Percentiles rank a stretch among this genome's conserved stretches.
These are phyloP conservation scores for Eupithecia subumbrata DNA, from an alignment of 2,888 invertebrate genomes.

Conservation along the genomic window DNA sequence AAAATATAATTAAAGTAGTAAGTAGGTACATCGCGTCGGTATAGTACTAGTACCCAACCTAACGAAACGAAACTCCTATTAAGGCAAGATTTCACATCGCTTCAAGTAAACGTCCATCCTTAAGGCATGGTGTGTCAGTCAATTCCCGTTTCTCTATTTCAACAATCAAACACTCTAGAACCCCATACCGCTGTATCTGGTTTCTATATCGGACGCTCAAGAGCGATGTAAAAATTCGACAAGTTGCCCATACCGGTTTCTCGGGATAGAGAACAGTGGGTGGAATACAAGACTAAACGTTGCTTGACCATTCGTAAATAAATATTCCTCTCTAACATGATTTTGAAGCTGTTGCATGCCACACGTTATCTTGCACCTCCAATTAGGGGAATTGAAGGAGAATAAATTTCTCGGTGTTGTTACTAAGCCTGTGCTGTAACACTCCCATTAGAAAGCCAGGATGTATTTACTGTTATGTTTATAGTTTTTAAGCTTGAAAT, in stretches of 20 bases:
- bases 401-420: conserved; percentile 47
- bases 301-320: conserved; percentile 27
- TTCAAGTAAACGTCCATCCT: neutral
- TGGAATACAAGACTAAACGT: conserved; percentile 28
- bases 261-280: conserved; percentile 47
- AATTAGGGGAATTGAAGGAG: conserved; percentile 45
- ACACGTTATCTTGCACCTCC: conserved; percentile 39
- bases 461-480: conserved; percentile 68
- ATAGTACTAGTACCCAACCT: neutral
- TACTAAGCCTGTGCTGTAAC: conserved; percentile 51
- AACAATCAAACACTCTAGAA: conserved; percentile 37
- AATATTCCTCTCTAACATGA: conserved; percentile 14
- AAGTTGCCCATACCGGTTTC: conserved; percentile 59
- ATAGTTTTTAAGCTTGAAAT: conserved; percentile 70
- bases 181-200: conserved; percentile 64
- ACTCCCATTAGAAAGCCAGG: conserved; percentile 62
- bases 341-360: conserved; percentile 30
- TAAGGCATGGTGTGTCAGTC: conserved; percentile 26
- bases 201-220: conserved; percentile 68
- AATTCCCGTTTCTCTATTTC: conserved; percentile 53
- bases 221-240: conserved; percentile 66
- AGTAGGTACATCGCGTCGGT: neutral
- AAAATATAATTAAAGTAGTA: neutral
- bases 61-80: neutral
- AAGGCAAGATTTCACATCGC: neutral